These are phyloP conservation scores for Argopecten irradians DNA, from an alignment of 1,140 invertebrate genomes.

Conservation along the genomic window DNA sequence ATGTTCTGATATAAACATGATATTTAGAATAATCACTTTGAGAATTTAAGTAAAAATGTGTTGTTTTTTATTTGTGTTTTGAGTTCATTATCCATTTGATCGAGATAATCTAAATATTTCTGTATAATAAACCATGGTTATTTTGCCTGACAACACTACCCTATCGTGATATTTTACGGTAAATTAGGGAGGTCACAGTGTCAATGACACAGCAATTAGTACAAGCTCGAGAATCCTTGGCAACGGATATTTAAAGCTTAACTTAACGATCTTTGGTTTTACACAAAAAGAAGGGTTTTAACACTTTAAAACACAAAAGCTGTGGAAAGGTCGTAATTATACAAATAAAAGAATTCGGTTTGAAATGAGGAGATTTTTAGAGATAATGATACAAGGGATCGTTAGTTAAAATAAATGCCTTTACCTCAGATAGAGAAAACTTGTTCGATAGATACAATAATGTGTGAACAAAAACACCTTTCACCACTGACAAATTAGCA, in stretches of 20 bases:
- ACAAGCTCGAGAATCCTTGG: background rate
- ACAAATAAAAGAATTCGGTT: background rate
- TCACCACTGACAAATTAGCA: background rate
- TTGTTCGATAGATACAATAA: background rate
- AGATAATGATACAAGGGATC: background rate
- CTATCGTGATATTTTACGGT: background rate
- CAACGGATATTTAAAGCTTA: background rate
- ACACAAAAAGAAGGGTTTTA: slow-evolving; percentile 4
- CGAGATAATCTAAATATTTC: no score
- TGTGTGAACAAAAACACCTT: background rate
- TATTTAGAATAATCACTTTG: no score
- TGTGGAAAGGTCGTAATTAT: slow-evolving; percentile 10
- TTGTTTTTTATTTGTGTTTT: no score
- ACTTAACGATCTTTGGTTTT: background rate
- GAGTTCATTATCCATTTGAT: no score
- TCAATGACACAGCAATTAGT: background rate
- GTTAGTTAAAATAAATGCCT: background rate
- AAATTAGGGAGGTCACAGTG: background rate
- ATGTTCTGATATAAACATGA: no score
- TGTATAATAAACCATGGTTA: background rate
- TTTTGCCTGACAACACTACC: background rate
- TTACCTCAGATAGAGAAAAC: background rate
- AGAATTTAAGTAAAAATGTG: no score
- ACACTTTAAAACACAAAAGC: slow-evolving; percentile 17
- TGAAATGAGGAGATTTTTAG: background rate